phyloP scores from a whole-genome alignment of 2,888 invertebrate genomes.

The Chrysolina americana region DNA sequence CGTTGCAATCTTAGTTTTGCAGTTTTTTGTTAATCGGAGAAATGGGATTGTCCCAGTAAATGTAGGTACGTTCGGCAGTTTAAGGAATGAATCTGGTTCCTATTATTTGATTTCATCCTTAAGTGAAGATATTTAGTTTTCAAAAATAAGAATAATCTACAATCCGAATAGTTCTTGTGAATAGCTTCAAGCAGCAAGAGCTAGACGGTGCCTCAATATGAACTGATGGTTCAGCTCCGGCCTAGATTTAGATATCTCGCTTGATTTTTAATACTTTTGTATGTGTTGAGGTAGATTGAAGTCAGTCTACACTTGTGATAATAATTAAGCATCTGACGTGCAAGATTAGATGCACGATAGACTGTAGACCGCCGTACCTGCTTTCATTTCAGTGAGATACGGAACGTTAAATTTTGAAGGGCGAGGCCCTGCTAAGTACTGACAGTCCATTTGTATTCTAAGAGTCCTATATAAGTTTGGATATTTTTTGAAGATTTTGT shows the following conservation, averaged over 20 bases:
- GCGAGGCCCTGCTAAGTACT: constrained; percentile 57
- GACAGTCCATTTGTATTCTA: constrained; percentile 67
- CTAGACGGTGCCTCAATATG: constrained; percentile 43
- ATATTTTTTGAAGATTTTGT: constrained; percentile 68
- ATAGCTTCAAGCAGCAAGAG: background rate
- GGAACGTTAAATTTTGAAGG: constrained; percentile 57
- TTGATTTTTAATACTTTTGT: constrained; percentile 69
- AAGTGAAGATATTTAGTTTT: background rate
- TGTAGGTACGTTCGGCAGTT: too few relatives aligned
- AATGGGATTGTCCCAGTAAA: too few relatives aligned
- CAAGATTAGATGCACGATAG: constrained; percentile 62
- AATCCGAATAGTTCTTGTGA: constrained; percentile 3
- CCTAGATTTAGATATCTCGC: constrained; percentile 63
- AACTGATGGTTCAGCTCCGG: constrained; percentile 54
- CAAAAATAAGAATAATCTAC: background rate
- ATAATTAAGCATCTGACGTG: constrained; percentile 65
- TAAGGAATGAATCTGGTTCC: too few relatives aligned
- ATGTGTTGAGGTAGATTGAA: constrained; percentile 64
- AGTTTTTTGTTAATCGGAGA: too few relatives aligned
- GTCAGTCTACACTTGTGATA: constrained; percentile 64
- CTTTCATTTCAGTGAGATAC: constrained; percentile 65
- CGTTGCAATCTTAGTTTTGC: too few relatives aligned
- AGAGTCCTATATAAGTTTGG: constrained; percentile 67
- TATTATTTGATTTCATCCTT: background rate
- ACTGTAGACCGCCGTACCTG: constrained; percentile 67